Evolutionary conservation across 2,888 invertebrate species (phyloP), one percentile per base, ranked within the genome.

Genomic region (Pseudococcus viburni): DNA sequence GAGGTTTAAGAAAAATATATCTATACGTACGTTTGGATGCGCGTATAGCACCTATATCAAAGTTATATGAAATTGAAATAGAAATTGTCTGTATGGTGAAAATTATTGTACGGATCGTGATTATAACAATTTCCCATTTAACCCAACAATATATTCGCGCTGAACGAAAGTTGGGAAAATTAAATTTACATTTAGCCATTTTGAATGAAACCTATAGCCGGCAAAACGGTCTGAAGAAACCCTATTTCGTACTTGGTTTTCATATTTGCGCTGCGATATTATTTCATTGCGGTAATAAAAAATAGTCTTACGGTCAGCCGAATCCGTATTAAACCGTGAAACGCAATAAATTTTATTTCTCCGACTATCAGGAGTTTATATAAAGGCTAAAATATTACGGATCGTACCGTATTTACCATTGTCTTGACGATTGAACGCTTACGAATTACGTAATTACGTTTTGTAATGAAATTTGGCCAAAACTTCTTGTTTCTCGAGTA

Each of bases 241-340:
- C 73, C 15, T 33, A 33, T 73, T 73, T 73, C 46, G 33, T 42
- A 83, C 22, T 83, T 46, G 42, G 80, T 46, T 83, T 83, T 33
- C 80, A 46, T 83, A 83, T 83, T 83, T 83, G 46, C 80, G 80
- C 80, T 19, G 15, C 80, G 42, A 83, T 83, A 83, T 83, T 83
- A 83, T 83, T 83, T 83, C 80, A 83, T 83, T 83, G 39, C 33
- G 80, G 80, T 83, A 83, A 83, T 83, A 83, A 83, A 83, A 83
- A 83, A 46, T 46, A 46, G 46, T 46, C 80, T 42, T 83, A 83
- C 80, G 80, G 80, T 83, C 80, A 83, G 80, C 46, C 11, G 46
- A 83, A 46, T 19, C 80, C 42, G 80, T 46, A 83, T 83, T 83
- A 83, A 83, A 83, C 6, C 80, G 11, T 42, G 46, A 46, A 83